Evolutionary conservation across 2,888 invertebrate species (phyloP).

Genomic region (Opisthograptis luteolata): DNA sequence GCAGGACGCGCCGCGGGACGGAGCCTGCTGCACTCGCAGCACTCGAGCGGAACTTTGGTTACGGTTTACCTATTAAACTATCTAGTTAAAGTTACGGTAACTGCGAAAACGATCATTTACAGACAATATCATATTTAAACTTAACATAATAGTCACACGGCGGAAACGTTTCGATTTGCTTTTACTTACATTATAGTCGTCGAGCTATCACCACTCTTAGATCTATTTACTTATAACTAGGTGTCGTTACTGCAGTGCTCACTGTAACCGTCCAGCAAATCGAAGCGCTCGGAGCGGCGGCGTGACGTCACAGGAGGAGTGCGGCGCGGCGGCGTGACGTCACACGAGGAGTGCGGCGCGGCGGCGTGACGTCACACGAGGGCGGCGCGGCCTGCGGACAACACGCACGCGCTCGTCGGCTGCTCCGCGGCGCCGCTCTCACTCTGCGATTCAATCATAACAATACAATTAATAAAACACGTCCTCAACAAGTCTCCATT

Average conservation of each 20-base stretch:
- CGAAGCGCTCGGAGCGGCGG: slow-evolving; percentile 12
- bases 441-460: too few relatives aligned
- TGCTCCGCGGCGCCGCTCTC: too few relatives aligned
- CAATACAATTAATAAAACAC: too few relatives aligned
- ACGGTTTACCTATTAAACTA: slow-evolving; percentile 78
- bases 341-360: slow-evolving; percentile 15
- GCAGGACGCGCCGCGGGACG: slow-evolving; percentile 56
- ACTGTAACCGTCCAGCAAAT: slow-evolving; percentile 22
- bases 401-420: too few relatives aligned
- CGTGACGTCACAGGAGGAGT: slow-evolving; percentile 5
- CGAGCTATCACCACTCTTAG: slow-evolving; percentile 41
- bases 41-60: slow-evolving; percentile 75
- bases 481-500: too few relatives aligned
- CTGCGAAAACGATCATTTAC: slow-evolving; percentile 67
- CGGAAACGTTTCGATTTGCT: slow-evolving; percentile 45
- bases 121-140: slow-evolving; percentile 53
- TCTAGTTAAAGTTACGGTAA: slow-evolving; percentile 79
- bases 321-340: background rate
- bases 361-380: too few relatives aligned
- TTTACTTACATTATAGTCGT: slow-evolving; percentile 34
- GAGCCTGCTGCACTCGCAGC: too few relatives aligned
- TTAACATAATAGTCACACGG: slow-evolving; percentile 49
- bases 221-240: slow-evolving; percentile 30
- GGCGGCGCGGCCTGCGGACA: too few relatives aligned
- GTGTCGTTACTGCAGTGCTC: slow-evolving; percentile 26